phyloP scores from a whole-genome alignment of 1,140 invertebrate genomes.

The Camponotus pennsylvanicus region DNA sequence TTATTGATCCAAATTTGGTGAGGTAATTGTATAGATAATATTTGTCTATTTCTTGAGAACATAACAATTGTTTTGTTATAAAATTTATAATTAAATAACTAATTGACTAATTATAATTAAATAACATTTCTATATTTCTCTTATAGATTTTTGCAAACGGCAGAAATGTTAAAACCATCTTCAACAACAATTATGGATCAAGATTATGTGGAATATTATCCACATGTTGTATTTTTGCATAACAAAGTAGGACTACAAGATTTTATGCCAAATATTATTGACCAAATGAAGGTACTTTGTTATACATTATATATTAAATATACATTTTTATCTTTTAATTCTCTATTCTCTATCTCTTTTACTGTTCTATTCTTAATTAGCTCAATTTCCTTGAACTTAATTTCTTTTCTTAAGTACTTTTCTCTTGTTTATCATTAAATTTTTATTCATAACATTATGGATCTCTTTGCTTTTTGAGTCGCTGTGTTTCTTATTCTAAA shows the following conservation, averaged over 20 bases:
- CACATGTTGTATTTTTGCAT: slow-evolving; percentile 92
- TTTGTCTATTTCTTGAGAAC: slow-evolving; percentile 3
- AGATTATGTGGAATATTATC: slow-evolving; percentile 90
- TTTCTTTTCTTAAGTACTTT: neutral
- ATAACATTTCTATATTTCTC: neutral
- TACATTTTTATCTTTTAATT: slow-evolving; percentile 63
- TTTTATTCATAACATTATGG: neutral
- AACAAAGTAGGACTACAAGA: slow-evolving; percentile 91
- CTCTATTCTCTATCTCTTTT: neutral
- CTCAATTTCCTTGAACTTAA: neutral
- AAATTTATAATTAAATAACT: neutral
- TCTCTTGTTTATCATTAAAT: neutral
- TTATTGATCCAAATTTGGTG: slow-evolving; percentile 91
- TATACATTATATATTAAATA: slow-evolving; percentile 65
- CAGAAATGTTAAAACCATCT: slow-evolving; percentile 95
- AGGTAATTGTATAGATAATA: slow-evolving; percentile 84
- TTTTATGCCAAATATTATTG: slow-evolving; percentile 89
- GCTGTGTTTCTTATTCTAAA: neutral
- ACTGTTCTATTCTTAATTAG: neutral
- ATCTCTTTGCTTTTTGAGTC: neutral
- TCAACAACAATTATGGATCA: slow-evolving; percentile 89
- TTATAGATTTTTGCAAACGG: slow-evolving; percentile 92
- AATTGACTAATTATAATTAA: neutral
- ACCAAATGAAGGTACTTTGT: slow-evolving; percentile 88
- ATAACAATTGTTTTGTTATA: slow-evolving; percentile 10